Evolutionary conservation across 2,888 invertebrate species (phyloP).

Genomic region (Cheilosia soror): DNA sequence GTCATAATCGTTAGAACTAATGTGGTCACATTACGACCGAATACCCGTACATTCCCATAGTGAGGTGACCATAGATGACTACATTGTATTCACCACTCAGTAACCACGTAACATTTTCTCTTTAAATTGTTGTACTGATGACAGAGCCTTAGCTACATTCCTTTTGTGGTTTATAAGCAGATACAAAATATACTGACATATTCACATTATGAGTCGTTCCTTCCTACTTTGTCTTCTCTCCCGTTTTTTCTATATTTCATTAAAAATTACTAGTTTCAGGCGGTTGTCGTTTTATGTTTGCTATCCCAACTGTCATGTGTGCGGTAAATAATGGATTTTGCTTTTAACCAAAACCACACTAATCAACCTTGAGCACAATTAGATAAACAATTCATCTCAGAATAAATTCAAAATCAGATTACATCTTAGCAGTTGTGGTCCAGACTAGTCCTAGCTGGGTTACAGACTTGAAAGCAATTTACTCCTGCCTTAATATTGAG

Average conservation of each 20-base stretch:
- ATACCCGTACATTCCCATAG: too few relatives aligned
- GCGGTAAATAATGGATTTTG: slow-evolving; percentile 14
- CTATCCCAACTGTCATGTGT: background rate
- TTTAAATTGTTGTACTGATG: too few relatives aligned
- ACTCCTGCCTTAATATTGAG: background rate
- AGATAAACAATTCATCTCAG: background rate
- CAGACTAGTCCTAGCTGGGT: slow-evolving; percentile 13
- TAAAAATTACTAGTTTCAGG: background rate
- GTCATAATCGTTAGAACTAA: too few relatives aligned
- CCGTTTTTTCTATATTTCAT: background rate
- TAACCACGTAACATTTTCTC: too few relatives aligned
- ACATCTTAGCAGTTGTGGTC: background rate
- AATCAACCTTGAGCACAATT: slow-evolving; percentile 20
- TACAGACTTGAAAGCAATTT: background rate
- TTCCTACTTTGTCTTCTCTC: too few relatives aligned
- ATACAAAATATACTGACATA: background rate
- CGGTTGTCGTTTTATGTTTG: background rate
- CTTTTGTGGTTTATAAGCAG: background rate
- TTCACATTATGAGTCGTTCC: too few relatives aligned
- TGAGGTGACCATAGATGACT: too few relatives aligned
- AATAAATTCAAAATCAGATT: background rate
- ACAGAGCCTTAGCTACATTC: background rate
- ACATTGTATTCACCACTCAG: too few relatives aligned
- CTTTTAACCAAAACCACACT: slow-evolving; percentile 25
- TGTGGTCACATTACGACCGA: too few relatives aligned